A percentile compares a stretch with the other conserved stretches of the same genome.
phyloP scores from a whole-genome alignment of 2,888 invertebrate species.

The Lamellibrachia satsuma region DNA sequence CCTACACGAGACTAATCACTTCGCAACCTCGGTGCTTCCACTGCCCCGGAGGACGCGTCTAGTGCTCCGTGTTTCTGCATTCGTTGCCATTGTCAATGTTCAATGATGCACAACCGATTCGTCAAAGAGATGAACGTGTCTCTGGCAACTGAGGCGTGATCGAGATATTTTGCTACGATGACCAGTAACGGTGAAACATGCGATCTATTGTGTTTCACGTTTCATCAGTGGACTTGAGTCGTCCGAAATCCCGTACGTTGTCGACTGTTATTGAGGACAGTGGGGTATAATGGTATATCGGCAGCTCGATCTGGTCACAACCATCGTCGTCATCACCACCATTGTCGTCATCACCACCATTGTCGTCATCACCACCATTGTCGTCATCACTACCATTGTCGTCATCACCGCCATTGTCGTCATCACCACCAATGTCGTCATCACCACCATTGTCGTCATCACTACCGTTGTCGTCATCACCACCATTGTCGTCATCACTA shows the following conservation, averaged over 20 bases:
- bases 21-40: neutral
- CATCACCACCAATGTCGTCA: no score
- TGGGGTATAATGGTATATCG: no score
- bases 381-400: no score
- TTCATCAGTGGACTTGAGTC: neutral
- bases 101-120: neutral
- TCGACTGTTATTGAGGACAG: no score
- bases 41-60: neutral
- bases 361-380: no score
- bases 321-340: no score
- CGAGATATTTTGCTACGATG: neutral
- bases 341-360: no score
- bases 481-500: no score
- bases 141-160: neutral
- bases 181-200: neutral
- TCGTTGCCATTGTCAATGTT: neutral
- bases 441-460: no score
- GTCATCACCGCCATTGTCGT: no score
- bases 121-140: neutral
- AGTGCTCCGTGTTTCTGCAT: neutral
- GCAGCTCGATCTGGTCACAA: no score
- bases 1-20: neutral
- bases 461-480: no score
- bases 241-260: neutral
- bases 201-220: neutral